phyloP scores from a whole-genome alignment of 2,113 vertebrate species.

The Casuarius casuarius region DNA sequence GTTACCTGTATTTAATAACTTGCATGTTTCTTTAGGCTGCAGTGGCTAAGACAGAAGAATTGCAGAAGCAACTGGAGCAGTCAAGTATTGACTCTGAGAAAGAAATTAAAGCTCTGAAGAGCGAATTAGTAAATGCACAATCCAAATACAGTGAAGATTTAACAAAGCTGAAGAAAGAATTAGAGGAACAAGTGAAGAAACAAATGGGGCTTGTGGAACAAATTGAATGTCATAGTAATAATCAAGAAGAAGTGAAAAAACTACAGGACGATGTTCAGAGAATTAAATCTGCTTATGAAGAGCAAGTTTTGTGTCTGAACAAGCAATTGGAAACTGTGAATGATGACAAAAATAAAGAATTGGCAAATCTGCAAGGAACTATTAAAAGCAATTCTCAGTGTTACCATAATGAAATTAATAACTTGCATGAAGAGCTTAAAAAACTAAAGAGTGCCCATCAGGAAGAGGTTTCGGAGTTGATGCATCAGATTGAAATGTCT shows the following conservation, averaged over 20 bases:
- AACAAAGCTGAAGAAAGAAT: slow-evolving; percentile 76
- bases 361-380: slow-evolving; percentile 76
- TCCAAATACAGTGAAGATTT: slow-evolving; percentile 81
- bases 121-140: slow-evolving; percentile 72
- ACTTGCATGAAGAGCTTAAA: slow-evolving; percentile 82
- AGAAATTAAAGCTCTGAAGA: slow-evolving; percentile 81
- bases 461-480: slow-evolving; percentile 84
- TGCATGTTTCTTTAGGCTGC: slow-evolving; percentile 78
- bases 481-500: slow-evolving; percentile 74
- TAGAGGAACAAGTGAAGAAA: slow-evolving; percentile 78
- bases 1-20: slow-evolving; percentile 9
- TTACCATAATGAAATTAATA: slow-evolving; percentile 82
- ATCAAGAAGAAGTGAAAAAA: slow-evolving; percentile 64
- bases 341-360: slow-evolving; percentile 76
- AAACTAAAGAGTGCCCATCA: slow-evolving; percentile 79
- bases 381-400: slow-evolving; percentile 78
- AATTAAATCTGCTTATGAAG: slow-evolving; percentile 74
- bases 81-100: slow-evolving; percentile 72
- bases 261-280: slow-evolving; percentile 76
- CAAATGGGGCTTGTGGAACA: slow-evolving; percentile 71
- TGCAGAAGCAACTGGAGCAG: slow-evolving; percentile 80
- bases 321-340: slow-evolving; percentile 77
- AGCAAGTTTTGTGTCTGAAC: slow-evolving; percentile 78
- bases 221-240: slow-evolving; percentile 65
- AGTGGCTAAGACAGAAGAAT: slow-evolving; percentile 66